Evolutionary conservation across 1,140 invertebrate species (phyloP), one percentile per base, ranked within the genome.

Genomic region (Drosophila micromelanica): DNA sequence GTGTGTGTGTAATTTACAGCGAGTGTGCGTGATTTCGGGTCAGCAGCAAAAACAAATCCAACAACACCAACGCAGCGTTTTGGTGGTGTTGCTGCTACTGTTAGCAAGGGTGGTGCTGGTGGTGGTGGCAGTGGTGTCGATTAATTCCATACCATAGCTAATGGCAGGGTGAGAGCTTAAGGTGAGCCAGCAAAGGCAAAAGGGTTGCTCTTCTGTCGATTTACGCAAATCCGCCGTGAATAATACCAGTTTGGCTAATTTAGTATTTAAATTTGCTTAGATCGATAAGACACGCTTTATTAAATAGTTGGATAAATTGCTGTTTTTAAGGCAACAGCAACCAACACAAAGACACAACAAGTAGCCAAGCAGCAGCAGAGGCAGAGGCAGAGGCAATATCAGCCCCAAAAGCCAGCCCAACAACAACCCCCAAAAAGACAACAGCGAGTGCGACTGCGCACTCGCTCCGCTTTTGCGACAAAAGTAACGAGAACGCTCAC

Each of bases 1-100:
- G 35, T 75, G 52, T 80, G 71, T 78, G 79, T 87, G 84, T 89
- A 86, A 87, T 89, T 87, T 87, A 82, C 82, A 87, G 82, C 82
- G 82, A 87, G 82, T 87, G 79, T 87, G 84, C 82, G 82, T 87
- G 82, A 87, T 87, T 87, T 87, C 82, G 82, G 82, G 82, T 87
- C 82, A 86, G 67, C 76, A 75, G 68, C 76, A 57, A 67, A 54
- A 52, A 30, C 72, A 63, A 45, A 51, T 15, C 6, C 72, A 72
- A 65, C 64, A 65, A 70, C 79, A 80, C 42, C 77, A 72, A 80
- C 64, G 59, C 64, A 80, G 35, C 80, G 32, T 54, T 49, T 40
- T 46, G 40, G 17, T 32, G 57, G 43, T 62, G 55, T 32, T 35
- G n/a, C 9, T 61, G 38, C 6, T 45, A 17, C 32, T 80, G 76